Conservation (phyloP, 2,888 invertebrate species). For the Volucella zonaria region DNA sequence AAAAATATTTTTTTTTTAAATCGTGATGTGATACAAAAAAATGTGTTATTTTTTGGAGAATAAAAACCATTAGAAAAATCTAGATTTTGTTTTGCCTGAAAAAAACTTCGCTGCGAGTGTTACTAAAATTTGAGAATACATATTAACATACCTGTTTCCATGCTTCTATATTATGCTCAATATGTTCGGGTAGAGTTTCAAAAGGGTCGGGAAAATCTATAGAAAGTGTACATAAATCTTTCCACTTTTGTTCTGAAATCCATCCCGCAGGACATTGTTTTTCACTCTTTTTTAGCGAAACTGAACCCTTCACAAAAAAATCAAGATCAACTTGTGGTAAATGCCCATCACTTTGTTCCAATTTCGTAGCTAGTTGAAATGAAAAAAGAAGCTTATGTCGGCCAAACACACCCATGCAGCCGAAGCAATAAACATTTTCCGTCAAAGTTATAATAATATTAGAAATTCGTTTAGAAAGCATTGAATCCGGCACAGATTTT, state of each 20-base stretch:
- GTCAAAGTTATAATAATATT: conserved; percentile 94
- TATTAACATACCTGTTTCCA: conserved; percentile 87
- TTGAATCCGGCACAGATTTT: conserved; percentile 91
- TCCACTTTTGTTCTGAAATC: conserved; percentile 91
- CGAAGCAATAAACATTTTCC: conserved; percentile 94
- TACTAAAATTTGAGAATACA: not conserved
- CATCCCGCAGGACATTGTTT: conserved; percentile 87
- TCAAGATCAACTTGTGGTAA: conserved; percentile 89
- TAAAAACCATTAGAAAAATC: too few species aligned
- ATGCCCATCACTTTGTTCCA: conserved; percentile 88
- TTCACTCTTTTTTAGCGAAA: conserved; percentile 89
- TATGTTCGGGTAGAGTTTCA: conserved; percentile 85
- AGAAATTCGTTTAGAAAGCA: conserved; percentile 87
- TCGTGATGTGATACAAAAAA: too few species aligned
- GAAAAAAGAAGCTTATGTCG: conserved; percentile 95
- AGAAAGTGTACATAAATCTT: conserved; percentile 90
- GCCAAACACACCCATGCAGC: conserved; percentile 96
- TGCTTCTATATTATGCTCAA: conserved; percentile 83
- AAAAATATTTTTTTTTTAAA: too few species aligned
- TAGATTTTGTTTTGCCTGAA: too few species aligned
- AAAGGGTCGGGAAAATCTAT: conserved; percentile 88
- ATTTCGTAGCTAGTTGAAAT: conserved; percentile 93
- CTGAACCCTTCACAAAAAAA: conserved; percentile 95
- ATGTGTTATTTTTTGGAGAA: too few species aligned
- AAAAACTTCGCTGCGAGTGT: too few species aligned